phyloP scores from a whole-genome alignment of 2,113 vertebrate genomes.

The Xenus cinereus region DNA sequence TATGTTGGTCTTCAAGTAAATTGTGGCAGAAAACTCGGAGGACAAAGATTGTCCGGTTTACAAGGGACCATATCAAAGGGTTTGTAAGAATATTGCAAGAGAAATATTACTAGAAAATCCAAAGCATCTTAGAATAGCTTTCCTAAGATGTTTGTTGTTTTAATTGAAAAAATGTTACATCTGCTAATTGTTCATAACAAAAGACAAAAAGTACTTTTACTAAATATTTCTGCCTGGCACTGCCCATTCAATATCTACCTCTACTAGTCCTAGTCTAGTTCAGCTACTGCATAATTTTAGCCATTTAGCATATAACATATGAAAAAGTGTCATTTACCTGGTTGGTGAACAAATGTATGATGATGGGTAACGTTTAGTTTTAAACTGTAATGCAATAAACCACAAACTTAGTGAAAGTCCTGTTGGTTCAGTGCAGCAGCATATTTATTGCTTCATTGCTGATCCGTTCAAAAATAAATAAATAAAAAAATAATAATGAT shows the following conservation, averaged over 20 bases:
- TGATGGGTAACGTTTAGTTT: slow-evolving; percentile 14
- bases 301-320: neutral
- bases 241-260: slow-evolving; percentile 62
- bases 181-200: neutral
- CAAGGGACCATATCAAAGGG: neutral
- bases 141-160: slow-evolving; percentile 10
- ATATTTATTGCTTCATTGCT: slow-evolving; percentile 44
- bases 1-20: neutral
- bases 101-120: neutral
- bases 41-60: neutral
- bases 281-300: slow-evolving; percentile 27
- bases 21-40: neutral
- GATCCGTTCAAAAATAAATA: neutral
- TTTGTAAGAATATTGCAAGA: neutral
- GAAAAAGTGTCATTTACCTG: neutral
- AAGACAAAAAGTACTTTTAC: neutral
- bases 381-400: slow-evolving; percentile 63
- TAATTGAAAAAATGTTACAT: neutral
- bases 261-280: slow-evolving; percentile 45
- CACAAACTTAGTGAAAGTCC: slow-evolving; percentile 3
- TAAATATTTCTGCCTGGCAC: slow-evolving; percentile 50
- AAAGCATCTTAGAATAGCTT: slow-evolving; percentile 30
- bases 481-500: neutral
- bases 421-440: slow-evolving; percentile 37
- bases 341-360: slow-evolving; percentile 8